Percentiles rank a stretch among this genome's conserved stretches.
phyloP scores from a whole-genome alignment of 1,140 invertebrate genomes.

The Thalassaphorura encarpata region DNA sequence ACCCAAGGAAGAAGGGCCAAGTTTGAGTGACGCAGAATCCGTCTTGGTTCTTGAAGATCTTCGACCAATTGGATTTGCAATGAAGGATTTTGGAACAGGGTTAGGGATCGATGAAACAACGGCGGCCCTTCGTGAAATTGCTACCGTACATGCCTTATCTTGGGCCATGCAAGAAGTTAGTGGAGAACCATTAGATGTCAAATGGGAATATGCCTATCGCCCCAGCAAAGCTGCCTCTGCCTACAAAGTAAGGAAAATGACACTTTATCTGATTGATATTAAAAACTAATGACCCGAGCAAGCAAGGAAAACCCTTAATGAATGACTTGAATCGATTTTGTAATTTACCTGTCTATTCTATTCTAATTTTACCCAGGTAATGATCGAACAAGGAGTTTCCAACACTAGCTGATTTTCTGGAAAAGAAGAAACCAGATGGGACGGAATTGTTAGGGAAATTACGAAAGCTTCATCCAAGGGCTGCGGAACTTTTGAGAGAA shows the following conservation, averaged over 20 bases:
- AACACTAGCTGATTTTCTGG: slow-evolving; percentile 49
- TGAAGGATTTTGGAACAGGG: slow-evolving; percentile 54
- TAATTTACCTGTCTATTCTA: too few relatives aligned
- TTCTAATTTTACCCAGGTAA: too few relatives aligned
- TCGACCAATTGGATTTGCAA: slow-evolving; percentile 43
- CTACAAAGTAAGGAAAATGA: slow-evolving; percentile 21
- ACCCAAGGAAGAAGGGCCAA: slow-evolving; percentile 5
- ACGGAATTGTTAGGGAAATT: slow-evolving; percentile 22
- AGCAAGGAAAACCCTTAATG: not conserved
- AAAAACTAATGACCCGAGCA: not conserved
- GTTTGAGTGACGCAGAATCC: slow-evolving; percentile 37
- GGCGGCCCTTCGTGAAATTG: slow-evolving; percentile 57
- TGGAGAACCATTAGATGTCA: slow-evolving; percentile 24
- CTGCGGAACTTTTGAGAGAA: slow-evolving; percentile 27
- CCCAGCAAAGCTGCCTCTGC: slow-evolving; percentile 28
- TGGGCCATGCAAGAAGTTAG: slow-evolving; percentile 26
- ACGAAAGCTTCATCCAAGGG: slow-evolving; percentile 27
- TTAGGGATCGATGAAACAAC: slow-evolving; percentile 52
- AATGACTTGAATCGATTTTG: slow-evolving; percentile 2
- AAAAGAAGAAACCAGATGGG: slow-evolving; percentile 41
- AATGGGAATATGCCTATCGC: slow-evolving; percentile 31
- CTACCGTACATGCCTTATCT: slow-evolving; percentile 59
- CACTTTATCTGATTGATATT: not conserved
- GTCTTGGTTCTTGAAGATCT: slow-evolving; percentile 55
- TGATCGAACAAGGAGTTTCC: slow-evolving; percentile 33